Conservation (phyloP, 2,113 vertebrate genomes). For the Actenoides lindsayi region DNA sequence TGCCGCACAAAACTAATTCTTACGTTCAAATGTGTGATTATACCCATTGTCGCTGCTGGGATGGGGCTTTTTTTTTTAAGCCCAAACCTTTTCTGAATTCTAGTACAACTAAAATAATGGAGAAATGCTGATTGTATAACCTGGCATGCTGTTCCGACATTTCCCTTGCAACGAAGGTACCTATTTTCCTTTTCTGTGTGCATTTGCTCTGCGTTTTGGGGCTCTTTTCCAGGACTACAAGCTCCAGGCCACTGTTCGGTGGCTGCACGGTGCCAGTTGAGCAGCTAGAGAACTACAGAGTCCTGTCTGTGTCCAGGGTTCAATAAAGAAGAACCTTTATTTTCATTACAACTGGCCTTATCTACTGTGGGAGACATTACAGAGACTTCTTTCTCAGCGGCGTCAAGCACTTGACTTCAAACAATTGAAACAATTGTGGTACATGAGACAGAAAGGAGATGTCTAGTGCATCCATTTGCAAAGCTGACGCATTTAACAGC, state of each 20-base stretch:
- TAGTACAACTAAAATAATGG: conserved; percentile 68
- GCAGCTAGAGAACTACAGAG: neutral
- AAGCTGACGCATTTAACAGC: conserved; percentile 33
- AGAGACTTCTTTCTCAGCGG: conserved; percentile 59
- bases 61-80: neutral
- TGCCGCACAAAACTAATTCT: conserved; percentile 77
- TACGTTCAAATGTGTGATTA: conserved; percentile 77
- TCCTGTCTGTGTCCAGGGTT: neutral
- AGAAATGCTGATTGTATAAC: conserved; percentile 67
- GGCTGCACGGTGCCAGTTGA: neutral
- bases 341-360: conserved; percentile 49
- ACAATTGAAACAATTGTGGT: conserved; percentile 12
- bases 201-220: neutral
- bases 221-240: neutral
- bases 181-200: conserved; percentile 32
- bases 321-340: conserved; percentile 50
- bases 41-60: conserved; percentile 67
- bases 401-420: conserved; percentile 41
- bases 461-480: conserved; percentile 33
- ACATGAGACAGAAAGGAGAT: conserved; percentile 48
- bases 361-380: conserved; percentile 32
- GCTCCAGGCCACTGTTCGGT: neutral
- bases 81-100: conserved; percentile 64
- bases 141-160: conserved; percentile 58
- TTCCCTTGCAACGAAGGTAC: conserved; percentile 51